These are phyloP conservation scores for Adela reaumurella DNA, from an alignment of 2,888 invertebrate species.

Conservation along the genomic window DNA sequence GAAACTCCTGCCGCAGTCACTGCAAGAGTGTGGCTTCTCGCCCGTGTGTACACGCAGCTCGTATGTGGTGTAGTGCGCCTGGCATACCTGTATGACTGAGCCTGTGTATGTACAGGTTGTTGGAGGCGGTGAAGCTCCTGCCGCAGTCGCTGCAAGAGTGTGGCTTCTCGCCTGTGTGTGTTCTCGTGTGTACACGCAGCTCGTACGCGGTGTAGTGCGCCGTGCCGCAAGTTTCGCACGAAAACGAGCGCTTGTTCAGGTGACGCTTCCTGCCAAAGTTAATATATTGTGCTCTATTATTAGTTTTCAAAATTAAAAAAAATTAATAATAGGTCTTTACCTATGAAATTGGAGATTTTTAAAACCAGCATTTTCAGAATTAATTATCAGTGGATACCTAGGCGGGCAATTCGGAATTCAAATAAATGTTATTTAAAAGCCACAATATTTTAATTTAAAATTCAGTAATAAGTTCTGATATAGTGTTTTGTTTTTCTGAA, in stretches of 20 bases:
- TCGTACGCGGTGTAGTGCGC: constrained; percentile 31
- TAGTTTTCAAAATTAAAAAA: no score
- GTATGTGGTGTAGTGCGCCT: constrained; percentile 33
- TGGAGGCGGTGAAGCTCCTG: constrained; percentile 25
- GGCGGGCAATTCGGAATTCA: no score
- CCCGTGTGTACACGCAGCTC: constrained; percentile 18
- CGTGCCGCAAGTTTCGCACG: constrained; percentile 20
- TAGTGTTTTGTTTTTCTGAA: no score
- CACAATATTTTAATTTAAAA: no score
- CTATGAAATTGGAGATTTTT: no score
- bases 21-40: constrained; percentile 13
- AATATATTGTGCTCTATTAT: no score
- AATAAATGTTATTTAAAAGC: no score
- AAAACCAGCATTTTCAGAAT: no score
- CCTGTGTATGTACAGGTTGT: constrained; percentile 28
- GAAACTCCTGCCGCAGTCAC: constrained; percentile 12
- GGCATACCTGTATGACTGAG: constrained; percentile 25
- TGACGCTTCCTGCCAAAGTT: background rate
- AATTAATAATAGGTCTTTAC: no score
- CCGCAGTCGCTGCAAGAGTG: constrained; percentile 16
- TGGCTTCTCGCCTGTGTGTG: background rate
- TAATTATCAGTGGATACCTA: no score
- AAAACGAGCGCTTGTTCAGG: background rate
- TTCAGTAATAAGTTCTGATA: no score
- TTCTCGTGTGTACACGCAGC: constrained; percentile 17